Evolutionary conservation across 2,888 invertebrate genomes (phyloP).

Genomic region (Cheilosia variabilis): DNA sequence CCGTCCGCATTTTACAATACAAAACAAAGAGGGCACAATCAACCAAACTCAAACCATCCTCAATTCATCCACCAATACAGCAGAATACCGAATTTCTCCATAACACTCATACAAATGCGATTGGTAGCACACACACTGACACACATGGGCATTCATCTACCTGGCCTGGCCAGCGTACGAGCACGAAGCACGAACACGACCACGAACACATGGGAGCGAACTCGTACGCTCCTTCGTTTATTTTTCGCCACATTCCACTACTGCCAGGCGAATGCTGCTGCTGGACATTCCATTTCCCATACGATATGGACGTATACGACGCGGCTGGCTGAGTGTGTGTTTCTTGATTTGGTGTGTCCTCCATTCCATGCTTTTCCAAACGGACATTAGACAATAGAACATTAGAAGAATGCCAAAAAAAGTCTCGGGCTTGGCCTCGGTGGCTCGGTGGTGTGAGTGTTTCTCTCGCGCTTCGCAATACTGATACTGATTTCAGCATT

Average conservation of each 20-base stretch:
- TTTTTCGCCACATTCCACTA: conserved; percentile 42
- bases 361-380: conserved; percentile 54
- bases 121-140: background rate
- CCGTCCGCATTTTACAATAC: conserved; percentile 61
- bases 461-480: conserved; percentile 21
- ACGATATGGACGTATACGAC: background rate
- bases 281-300: conserved; percentile 67
- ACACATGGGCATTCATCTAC: conserved; percentile 17
- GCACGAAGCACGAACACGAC: too few species aligned
- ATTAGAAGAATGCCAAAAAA: conserved; percentile 38
- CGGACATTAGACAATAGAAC: conserved; percentile 47
- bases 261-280: background rate
- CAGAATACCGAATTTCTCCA: conserved; percentile 53
- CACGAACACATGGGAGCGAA: background rate
- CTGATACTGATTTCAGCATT: conserved; percentile 9
- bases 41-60: conserved; percentile 7
- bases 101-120: conserved; percentile 33
- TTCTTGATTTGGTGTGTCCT: conserved; percentile 33
- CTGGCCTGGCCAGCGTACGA: conserved; percentile 2
- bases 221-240: background rate
- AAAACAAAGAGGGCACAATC: conserved; percentile 48
- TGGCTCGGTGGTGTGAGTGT: conserved; percentile 21
- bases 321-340: background rate
- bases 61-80: conserved; percentile 31
- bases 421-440: background rate